phyloP scores from a whole-genome alignment of 2,888 invertebrate genomes.

The Brachyptera putata region DNA sequence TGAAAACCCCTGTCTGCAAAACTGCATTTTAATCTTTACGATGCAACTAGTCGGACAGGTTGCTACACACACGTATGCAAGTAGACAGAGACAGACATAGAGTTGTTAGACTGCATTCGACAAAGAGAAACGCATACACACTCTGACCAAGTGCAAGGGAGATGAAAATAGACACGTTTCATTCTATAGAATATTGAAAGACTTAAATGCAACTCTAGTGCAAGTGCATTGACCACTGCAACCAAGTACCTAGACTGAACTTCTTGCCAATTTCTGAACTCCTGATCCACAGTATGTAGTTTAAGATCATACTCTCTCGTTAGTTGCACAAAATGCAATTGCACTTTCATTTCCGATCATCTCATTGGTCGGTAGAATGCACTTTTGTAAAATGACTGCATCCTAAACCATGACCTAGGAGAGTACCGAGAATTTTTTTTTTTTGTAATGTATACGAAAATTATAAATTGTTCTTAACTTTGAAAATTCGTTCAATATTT shows the following conservation, averaged over 20 bases:
- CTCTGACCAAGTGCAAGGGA: not conserved
- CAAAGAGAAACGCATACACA: not conserved
- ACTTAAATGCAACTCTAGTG: slow-evolving; percentile 10
- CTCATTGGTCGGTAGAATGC: slow-evolving; percentile 3
- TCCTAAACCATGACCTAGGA: slow-evolving; percentile 10
- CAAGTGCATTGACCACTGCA: slow-evolving; percentile 6
- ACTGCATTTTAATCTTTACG: not conserved
- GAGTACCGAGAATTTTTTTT: not conserved
- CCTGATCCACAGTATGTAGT: slow-evolving; percentile 9
- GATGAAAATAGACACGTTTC: too few species aligned
- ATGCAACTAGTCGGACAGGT: not conserved
- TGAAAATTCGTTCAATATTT: too few species aligned
- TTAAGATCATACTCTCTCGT: slow-evolving; percentile 3
- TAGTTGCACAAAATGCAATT: slow-evolving; percentile 10
- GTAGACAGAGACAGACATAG: not conserved
- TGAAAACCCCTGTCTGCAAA: too few species aligned
- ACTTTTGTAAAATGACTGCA: not conserved
- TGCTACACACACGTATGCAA: not conserved
- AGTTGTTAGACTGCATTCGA: not conserved
- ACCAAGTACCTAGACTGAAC: not conserved
- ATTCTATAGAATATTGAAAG: not conserved
- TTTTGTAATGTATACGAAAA: too few species aligned
- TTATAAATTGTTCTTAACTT: too few species aligned
- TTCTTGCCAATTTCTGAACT: not conserved
- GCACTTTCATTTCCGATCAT: slow-evolving; percentile 1